phyloP scores from a whole-genome alignment of 2,797 vertebrate genomes.

The Lycodopsis pacificus region DNA sequence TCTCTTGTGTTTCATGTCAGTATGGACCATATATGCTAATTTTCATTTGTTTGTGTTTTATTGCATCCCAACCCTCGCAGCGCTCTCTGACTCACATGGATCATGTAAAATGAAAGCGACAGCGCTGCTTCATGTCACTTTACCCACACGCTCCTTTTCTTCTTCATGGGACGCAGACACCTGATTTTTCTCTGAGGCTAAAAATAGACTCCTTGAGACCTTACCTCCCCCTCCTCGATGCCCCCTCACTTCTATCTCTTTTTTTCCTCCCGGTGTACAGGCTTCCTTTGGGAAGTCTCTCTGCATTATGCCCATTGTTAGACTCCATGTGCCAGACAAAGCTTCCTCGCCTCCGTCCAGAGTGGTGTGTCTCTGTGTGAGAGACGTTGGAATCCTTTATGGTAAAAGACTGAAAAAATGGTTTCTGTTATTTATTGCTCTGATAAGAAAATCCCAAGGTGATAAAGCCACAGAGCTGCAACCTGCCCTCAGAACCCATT shows the following conservation, averaged over 20 bases:
- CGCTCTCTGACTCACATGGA: slow-evolving; percentile 62
- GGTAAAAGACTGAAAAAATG: slow-evolving; percentile 10
- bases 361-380: slow-evolving; percentile 16
- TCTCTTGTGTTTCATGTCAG: background rate
- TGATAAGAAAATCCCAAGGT: slow-evolving; percentile 40
- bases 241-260: slow-evolving; percentile 31
- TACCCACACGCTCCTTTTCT: slow-evolving; percentile 57
- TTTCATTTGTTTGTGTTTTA: slow-evolving; percentile 29
- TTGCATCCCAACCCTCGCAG: slow-evolving; percentile 26
- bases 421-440: slow-evolving; percentile 27
- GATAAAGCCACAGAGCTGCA: slow-evolving; percentile 36
- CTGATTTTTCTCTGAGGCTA: slow-evolving; percentile 70
- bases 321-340: slow-evolving; percentile 39
- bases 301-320: slow-evolving; percentile 31
- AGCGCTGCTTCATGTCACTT: slow-evolving; percentile 62
- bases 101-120: slow-evolving; percentile 73
- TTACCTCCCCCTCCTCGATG: slow-evolving; percentile 14
- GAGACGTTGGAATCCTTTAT: slow-evolving; percentile 32
- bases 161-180: slow-evolving; percentile 66
- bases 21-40: slow-evolving; percentile 23
- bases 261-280: slow-evolving; percentile 16
- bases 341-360: slow-evolving; percentile 18
- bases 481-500: slow-evolving; percentile 52
- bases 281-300: slow-evolving; percentile 46
- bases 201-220: slow-evolving; percentile 73